Percentiles rank a stretch among this genome's conserved stretches.
phyloP scores from a whole-genome alignment of 23 tunicate genomes.

The Styela plicata region DNA sequence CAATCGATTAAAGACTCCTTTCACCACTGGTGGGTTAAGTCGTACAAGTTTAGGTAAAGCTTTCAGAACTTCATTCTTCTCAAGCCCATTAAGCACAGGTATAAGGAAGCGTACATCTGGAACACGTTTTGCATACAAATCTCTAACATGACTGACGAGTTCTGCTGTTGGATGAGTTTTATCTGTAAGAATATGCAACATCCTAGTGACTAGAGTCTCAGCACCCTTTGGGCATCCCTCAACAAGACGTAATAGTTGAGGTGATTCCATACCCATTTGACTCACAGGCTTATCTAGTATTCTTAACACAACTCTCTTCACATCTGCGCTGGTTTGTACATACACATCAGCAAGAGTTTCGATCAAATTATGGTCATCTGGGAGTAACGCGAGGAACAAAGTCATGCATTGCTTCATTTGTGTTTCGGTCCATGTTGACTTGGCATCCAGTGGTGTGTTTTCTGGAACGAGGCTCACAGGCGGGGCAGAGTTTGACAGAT shows the following conservation, averaged over 20 bases:
- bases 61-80: constrained; percentile 79
- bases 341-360: constrained; percentile 75
- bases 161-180: constrained; percentile 72
- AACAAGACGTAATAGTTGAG: constrained; percentile 63
- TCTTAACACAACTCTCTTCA: constrained; percentile 67
- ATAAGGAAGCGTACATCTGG: constrained; percentile 95
- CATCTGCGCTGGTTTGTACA: constrained; percentile 65
- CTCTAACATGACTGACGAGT: constrained; percentile 56
- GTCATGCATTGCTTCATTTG: constrained; percentile 77
- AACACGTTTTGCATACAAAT: constrained; percentile 68
- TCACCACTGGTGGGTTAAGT: constrained; percentile 47
- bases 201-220: constrained; percentile 91
- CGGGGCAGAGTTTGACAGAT: constrained; percentile 38
- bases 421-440: constrained; percentile 62
- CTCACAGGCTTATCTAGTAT: constrained; percentile 74
- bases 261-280: constrained; percentile 86
- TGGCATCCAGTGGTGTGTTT: neutral
- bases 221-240: constrained; percentile 92
- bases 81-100: constrained; percentile 82
- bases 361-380: constrained; percentile 59
- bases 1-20: constrained; percentile 55
- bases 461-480: constrained; percentile 23
- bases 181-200: constrained; percentile 93
- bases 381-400: constrained; percentile 62
- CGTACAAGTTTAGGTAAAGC: constrained; percentile 81